phyloP scores from a whole-genome alignment of 2,888 invertebrate species.

The Gryllus longicercus region DNA sequence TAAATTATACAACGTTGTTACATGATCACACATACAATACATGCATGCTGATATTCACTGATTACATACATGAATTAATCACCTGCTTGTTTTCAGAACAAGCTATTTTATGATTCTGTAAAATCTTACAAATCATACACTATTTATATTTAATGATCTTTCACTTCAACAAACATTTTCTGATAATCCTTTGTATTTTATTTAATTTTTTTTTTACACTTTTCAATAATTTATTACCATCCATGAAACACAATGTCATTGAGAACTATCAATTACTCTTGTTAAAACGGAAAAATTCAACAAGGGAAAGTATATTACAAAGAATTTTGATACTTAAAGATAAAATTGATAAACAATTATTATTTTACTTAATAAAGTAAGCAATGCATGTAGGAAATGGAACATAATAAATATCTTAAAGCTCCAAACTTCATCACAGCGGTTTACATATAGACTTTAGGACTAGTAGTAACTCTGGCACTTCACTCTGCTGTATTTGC shows the following conservation, averaged over 20 bases:
- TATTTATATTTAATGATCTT: no score
- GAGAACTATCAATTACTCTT: neutral
- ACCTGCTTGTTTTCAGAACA: no score
- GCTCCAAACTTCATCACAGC: conserved; percentile 33
- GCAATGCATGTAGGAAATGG: conserved; percentile 7
- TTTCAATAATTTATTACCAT: neutral
- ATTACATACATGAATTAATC: no score
- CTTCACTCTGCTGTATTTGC: neutral
- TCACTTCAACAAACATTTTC: no score
- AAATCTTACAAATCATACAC: no score
- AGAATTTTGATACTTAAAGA: conserved; percentile 27
- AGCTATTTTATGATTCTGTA: no score
- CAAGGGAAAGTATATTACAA: conserved; percentile 29
- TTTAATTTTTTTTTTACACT: neutral
- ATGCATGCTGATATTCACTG: no score
- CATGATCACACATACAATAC: no score
- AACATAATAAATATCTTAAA: conserved; percentile 25
- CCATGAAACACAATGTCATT: neutral
- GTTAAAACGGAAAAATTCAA: neutral
- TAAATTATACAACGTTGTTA: no score
- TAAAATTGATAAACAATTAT: conserved; percentile 12
- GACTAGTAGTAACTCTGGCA: conserved; percentile 20
- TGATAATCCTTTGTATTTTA: no score
- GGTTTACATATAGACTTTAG: neutral
- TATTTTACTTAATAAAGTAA: neutral